Percentiles rank a stretch among this genome's conserved stretches.
Evolutionary conservation across 2,113 vertebrate species (phyloP).

Genomic region (Brienomyrus longianalis): DNA sequence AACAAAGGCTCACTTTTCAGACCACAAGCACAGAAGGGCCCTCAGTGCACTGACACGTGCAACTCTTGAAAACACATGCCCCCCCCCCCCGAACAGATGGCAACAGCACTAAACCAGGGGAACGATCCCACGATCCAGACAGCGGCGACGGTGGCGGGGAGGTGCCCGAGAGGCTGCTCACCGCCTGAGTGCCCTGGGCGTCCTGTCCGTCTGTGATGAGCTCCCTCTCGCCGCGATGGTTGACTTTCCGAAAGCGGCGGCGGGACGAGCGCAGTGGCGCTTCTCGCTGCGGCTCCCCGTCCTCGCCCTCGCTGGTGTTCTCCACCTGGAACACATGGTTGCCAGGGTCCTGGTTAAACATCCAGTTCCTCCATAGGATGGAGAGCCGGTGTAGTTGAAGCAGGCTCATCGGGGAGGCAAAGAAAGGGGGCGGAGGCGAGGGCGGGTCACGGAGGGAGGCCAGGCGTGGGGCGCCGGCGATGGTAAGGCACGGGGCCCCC

Average conservation of each 20-base stretch:
- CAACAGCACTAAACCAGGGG: background rate
- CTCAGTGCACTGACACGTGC: too few species aligned
- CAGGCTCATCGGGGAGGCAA: constrained; percentile 64
- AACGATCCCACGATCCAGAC: background rate
- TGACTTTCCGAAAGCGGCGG: constrained; percentile 76
- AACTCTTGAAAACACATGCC: background rate
- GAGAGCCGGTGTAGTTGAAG: constrained; percentile 70
- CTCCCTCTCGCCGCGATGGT: constrained; percentile 77
- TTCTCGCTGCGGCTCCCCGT: constrained; percentile 71
- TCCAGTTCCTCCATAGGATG: constrained; percentile 76
- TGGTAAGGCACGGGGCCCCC: constrained; percentile 4
- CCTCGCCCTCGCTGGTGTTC: constrained; percentile 80
- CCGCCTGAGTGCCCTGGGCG: constrained; percentile 60
- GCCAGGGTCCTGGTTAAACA: constrained; percentile 78
- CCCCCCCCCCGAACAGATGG: background rate
- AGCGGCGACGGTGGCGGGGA: background rate
- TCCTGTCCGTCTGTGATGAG: constrained; percentile 81
- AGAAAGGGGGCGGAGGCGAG: background rate
- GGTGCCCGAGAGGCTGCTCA: constrained; percentile 38
- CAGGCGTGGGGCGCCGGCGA: background rate
- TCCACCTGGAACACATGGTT: constrained; percentile 84
- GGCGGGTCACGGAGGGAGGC: background rate
- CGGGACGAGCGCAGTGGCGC: constrained; percentile 72
- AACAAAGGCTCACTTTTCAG: background rate
- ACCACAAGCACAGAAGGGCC: background rate